Conservation (phyloP, 2,888 invertebrate genomes). For the Peribatodes rhomboidaria region DNA sequence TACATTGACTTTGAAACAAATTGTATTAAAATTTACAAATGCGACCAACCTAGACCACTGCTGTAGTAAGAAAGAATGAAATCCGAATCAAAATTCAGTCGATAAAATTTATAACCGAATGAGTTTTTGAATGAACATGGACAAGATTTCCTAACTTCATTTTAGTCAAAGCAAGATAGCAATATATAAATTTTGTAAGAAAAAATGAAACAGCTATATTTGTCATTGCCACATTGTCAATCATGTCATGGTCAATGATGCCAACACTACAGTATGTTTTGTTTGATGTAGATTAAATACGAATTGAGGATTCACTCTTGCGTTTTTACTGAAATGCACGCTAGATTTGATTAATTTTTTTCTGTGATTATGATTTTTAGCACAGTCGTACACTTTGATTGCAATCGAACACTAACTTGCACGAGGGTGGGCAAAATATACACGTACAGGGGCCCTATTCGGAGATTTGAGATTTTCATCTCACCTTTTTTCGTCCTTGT, state of each 20-base stretch:
- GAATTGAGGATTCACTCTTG: neutral
- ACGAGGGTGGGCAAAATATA: no score
- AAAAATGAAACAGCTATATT: slow-evolving; percentile 1
- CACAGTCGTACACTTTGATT: no score
- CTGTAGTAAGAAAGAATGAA: slow-evolving; percentile 66
- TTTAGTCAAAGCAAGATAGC: neutral
- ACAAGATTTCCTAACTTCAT: neutral
- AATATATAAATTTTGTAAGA: neutral
- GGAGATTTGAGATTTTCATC: no score
- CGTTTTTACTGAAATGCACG: slow-evolving; percentile 3
- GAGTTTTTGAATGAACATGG: slow-evolving; percentile 25
- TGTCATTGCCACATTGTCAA: neutral
- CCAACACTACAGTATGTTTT: neutral
- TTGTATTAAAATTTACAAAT: slow-evolving; percentile 32
- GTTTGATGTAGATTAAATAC: no score
- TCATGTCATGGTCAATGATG: neutral
- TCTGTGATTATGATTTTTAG: no score
- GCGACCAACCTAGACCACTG: slow-evolving; percentile 83
- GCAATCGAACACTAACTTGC: no score
- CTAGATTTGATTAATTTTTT: neutral
- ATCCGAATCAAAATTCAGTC: neutral
- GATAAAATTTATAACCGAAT: neutral
- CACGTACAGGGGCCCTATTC: no score
- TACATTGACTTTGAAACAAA: neutral
- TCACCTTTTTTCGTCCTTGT: no score